phyloP scores from a whole-genome alignment of 2,888 invertebrate species.

The Bugula neritina region DNA sequence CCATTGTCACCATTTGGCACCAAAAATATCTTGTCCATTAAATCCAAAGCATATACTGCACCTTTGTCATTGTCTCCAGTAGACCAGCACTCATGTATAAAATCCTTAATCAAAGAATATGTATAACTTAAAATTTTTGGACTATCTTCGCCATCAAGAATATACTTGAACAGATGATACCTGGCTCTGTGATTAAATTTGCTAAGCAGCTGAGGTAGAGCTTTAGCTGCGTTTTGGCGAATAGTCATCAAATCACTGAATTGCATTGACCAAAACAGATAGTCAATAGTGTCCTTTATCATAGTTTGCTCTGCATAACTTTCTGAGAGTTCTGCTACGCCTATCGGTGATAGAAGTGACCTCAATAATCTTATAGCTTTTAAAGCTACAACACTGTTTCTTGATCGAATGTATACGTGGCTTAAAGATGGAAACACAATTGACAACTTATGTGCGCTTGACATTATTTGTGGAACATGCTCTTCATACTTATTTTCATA shows the following conservation, averaged over 20 bases:
- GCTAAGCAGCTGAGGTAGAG: not conserved
- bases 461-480: not conserved
- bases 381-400: not conserved
- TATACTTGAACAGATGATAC: not conserved
- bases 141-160: not conserved
- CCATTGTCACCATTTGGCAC: slow-evolving; percentile 9
- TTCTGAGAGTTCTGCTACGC: not conserved
- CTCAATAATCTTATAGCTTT: not conserved
- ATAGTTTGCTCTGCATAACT: not conserved
- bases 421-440: not conserved
- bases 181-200: not conserved
- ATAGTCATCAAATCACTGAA: not conserved
- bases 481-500: not conserved
- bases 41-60: not conserved
- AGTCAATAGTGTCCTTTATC: not conserved
- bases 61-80: not conserved
- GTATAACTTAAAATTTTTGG: slow-evolving; percentile 10
- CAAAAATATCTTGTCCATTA: slow-evolving; percentile 1
- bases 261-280: slow-evolving; percentile 1
- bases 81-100: slow-evolving; percentile 1
- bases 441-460: not conserved
- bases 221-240: not conserved
- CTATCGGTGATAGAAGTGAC: not conserved
- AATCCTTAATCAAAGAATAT: slow-evolving; percentile 13
- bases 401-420: not conserved